phyloP scores from a whole-genome alignment of 30 jellyfish, hydroid and myxozoan species.

The Aurelia aurita region DNA sequence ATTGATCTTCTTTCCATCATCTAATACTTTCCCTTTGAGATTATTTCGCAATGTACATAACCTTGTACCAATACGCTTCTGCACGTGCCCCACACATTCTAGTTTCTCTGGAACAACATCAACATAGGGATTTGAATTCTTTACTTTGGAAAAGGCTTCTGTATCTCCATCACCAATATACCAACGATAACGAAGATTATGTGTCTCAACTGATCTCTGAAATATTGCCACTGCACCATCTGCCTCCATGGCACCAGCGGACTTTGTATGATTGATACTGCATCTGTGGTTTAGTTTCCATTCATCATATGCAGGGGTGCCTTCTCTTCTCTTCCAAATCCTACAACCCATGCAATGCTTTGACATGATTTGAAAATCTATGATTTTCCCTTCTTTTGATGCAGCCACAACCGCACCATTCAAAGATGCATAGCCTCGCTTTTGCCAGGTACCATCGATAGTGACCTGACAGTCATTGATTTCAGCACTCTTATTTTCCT shows the following conservation, averaged over 20 bases:
- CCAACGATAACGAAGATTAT: conserved; percentile 9
- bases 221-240: conserved; percentile 43
- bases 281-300: conserved; percentile 43
- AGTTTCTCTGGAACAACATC: neutral
- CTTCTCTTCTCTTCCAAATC: conserved; percentile 42
- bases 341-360: conserved; percentile 43
- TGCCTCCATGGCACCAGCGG: conserved; percentile 44
- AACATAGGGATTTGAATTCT: too few relatives aligned
- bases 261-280: conserved; percentile 40
- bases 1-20: conserved; percentile 20
- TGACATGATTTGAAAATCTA: conserved; percentile 64
- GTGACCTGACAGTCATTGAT: conserved; percentile 19
- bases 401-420: conserved; percentile 70
- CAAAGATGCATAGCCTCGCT: conserved; percentile 64
- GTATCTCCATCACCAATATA: conserved; percentile 63
- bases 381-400: conserved; percentile 49
- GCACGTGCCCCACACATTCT: conserved; percentile 55
- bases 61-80: conserved; percentile 41
- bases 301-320: neutral
- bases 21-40: neutral
- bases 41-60: conserved; percentile 20
- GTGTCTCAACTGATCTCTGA: conserved; percentile 16
- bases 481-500: conserved; percentile 24
- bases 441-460: conserved; percentile 85
- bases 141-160: too few relatives aligned